Base-by-base conservation (phyloP, 2,888 invertebrate species). In the Tridacna crocea region DNA sequence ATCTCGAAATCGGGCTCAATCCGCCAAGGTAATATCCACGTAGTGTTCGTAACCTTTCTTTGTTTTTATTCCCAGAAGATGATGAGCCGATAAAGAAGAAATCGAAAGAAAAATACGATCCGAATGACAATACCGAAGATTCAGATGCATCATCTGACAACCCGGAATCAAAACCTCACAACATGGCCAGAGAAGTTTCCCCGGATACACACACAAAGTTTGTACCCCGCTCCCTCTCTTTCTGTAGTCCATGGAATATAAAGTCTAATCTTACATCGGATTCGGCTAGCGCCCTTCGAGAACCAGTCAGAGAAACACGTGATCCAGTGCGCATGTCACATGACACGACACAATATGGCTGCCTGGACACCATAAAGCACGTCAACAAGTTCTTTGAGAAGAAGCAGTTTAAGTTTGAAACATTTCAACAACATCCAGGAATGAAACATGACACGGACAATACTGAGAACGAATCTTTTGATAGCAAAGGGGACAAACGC, bases 401-500 rank as follows among this genome's bases (percentile, higher is more conserved):
- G 70, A 70, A 70, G 46, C 27, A 36, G 46, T 15, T n/a, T 4
- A 47, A 46, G 47, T 19, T 22, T 15, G 22, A 48, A 10, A 51
- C 26, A 17, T 70, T 51, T 27, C 51, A 47, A 17, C 75, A 75
- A 26, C 46, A 65, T 68, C 77, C 77, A 10, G n/a, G 47, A 22
- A 77, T 72, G 46, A 70, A 70, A 24, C 70, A 17, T 10, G 68
- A 68, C 1, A 46, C 46, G 19, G 17, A 24, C 58, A 12, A 15
- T 80, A 36, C 36, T 19, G 51, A 80, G 60, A 66, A 77, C 36
- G 63, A 78, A 58, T 55, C 77, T 11, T 22, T 12, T 15, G 75
- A 60, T 27, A 68, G 72, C 48, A 78, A 48, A 17, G 68, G 65
- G 22, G 80, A 83, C 66, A 80, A 75, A 22, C 77, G 80, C 4